These are phyloP conservation scores for Protonemura montana DNA, from an alignment of 2,888 invertebrate species.

Conservation along the genomic window DNA sequence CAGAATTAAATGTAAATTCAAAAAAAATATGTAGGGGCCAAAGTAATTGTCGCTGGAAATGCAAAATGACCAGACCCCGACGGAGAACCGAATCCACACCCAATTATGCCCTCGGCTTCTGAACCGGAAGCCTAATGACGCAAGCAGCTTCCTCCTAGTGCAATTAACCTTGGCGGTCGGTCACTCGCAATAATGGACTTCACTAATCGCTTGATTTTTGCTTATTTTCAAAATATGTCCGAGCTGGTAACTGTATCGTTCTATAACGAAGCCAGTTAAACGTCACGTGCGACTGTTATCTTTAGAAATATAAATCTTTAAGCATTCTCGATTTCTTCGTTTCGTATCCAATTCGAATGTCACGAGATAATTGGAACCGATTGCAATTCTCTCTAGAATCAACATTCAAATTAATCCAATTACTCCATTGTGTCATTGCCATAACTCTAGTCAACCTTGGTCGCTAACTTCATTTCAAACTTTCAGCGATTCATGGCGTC, in stretches of 20 bases:
- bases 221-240: not conserved
- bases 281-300: too few relatives aligned
- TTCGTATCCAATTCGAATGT: not conserved
- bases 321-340: not conserved
- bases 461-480: not conserved
- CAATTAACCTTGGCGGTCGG: not conserved
- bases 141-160: not conserved
- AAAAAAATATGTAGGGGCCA: too few relatives aligned
- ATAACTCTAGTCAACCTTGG: not conserved
- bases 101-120: not conserved
- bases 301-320: not conserved
- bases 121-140: not conserved
- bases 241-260: not conserved
- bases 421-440: not conserved
- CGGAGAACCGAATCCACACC: not conserved
- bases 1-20: too few relatives aligned
- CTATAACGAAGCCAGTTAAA: too few relatives aligned
- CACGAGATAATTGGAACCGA: not conserved
- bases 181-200: not conserved
- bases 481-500: not conserved
- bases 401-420: constrained; percentile 12
- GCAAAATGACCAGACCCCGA: not conserved
- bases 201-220: not conserved
- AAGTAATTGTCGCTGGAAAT: not conserved
- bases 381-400: not conserved